A percentile compares a stretch with the other conserved stretches of the same genome.
Conservation (phyloP, 2,113 vertebrate genomes). For the Colius striatus region DNA sequence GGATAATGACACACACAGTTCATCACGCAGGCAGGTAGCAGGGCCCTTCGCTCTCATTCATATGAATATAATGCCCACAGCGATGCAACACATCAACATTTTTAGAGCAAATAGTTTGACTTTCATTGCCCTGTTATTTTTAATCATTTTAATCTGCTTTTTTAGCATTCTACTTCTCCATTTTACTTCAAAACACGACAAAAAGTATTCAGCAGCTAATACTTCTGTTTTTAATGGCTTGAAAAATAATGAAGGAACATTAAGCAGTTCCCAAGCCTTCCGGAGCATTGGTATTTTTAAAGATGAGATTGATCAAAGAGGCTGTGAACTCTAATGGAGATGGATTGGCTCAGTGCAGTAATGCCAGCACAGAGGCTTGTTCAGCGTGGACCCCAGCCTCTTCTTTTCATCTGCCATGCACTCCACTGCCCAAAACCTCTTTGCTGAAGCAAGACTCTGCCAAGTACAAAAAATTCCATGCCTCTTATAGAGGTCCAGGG, state of each 20-base stretch:
- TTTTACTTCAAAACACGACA: constrained; percentile 47
- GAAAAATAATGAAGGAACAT: constrained; percentile 53
- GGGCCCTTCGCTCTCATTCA: constrained; percentile 35
- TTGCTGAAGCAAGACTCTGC: not conserved
- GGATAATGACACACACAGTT: constrained; percentile 52
- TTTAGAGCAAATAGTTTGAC: constrained; percentile 56
- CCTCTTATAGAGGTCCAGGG: not conserved
- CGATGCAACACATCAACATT: constrained; percentile 35
- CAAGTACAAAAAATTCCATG: not conserved
- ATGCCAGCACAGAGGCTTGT: constrained; percentile 5
- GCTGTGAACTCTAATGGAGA: constrained; percentile 61
- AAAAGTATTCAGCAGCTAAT: constrained; percentile 43
- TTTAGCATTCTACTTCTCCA: not conserved
- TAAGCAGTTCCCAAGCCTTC: constrained; percentile 8
- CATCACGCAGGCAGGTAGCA: constrained; percentile 62
- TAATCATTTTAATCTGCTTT: constrained; percentile 52
- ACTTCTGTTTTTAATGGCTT: constrained; percentile 39
- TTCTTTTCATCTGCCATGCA: constrained; percentile 3
- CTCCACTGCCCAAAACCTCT: not conserved
- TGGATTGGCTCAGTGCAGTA: not conserved
- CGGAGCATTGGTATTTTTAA: constrained; percentile 40
- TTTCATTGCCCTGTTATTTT: constrained; percentile 56
- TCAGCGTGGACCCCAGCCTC: not conserved
- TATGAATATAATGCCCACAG: constrained; percentile 64
- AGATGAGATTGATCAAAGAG: constrained; percentile 67